Conservation (phyloP, 2,888 invertebrate species). For the Chaetogeoica ovagalla region DNA sequence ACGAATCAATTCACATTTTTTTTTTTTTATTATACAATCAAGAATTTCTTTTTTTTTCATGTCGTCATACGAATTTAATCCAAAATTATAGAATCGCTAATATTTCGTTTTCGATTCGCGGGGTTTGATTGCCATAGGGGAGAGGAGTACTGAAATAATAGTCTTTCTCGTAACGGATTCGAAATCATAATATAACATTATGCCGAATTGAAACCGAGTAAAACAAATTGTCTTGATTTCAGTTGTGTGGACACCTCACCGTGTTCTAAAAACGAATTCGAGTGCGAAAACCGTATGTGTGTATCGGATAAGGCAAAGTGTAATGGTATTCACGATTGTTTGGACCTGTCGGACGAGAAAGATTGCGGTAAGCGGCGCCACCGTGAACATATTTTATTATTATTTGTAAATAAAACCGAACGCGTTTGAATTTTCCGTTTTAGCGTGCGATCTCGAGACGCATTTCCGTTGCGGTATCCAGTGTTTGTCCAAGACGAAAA, state of each 20-base stretch:
- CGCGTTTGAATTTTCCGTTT: constrained; percentile 56
- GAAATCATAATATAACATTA: too few species aligned
- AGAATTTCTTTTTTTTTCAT: too few species aligned
- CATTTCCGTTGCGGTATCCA: constrained; percentile 73
- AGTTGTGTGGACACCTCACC: constrained; percentile 65
- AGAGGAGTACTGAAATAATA: too few species aligned
- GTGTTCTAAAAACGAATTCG: constrained; percentile 70
- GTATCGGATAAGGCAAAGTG: constrained; percentile 69
- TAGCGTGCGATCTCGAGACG: constrained; percentile 69
- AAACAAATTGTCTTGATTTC: constrained; percentile 56
- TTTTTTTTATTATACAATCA: too few species aligned
- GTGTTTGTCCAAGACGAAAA: constrained; percentile 70
- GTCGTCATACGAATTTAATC: too few species aligned
- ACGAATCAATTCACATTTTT: too few species aligned
- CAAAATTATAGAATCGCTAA: too few species aligned
- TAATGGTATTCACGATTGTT: constrained; percentile 75
- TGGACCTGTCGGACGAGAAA: constrained; percentile 74
- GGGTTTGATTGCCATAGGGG: too few species aligned
- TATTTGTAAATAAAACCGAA: neutral
- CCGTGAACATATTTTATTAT: too few species aligned
- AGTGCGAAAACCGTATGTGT: constrained; percentile 73
- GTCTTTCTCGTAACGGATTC: too few species aligned
- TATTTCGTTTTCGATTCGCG: too few species aligned
- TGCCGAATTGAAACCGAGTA: neutral
- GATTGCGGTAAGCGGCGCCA: constrained; percentile 71